phyloP scores from a whole-genome alignment of 2,888 invertebrate genomes.

The Torymus texanus region DNA sequence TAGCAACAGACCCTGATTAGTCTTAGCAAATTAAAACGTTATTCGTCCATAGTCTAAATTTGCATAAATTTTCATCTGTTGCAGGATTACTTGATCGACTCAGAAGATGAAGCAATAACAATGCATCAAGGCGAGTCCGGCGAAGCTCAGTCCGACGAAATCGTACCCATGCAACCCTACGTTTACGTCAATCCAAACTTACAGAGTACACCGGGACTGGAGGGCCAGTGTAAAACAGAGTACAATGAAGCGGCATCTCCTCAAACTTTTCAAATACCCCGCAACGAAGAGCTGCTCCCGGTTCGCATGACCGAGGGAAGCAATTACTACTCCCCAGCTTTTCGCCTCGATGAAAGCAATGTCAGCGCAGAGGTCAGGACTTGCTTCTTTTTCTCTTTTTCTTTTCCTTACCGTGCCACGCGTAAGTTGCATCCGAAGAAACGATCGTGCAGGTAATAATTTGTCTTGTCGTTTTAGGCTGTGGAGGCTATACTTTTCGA shows the following conservation, averaged over 20 bases:
- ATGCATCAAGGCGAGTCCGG: background rate
- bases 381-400: background rate
- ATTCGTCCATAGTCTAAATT: too few relatives aligned
- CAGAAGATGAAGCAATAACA: slow-evolving; percentile 9
- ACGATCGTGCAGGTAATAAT: background rate
- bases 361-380: slow-evolving; percentile 33
- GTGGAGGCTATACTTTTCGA: slow-evolving; percentile 38
- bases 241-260: background rate
- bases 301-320: slow-evolving; percentile 32
- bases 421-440: too few relatives aligned
- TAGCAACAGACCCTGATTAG: too few relatives aligned
- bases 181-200: background rate
- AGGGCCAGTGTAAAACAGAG: background rate
- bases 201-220: background rate
- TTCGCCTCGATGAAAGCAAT: slow-evolving; percentile 33
- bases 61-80: background rate
- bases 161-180: background rate
- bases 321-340: slow-evolving; percentile 7
- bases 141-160: background rate
- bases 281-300: slow-evolving; percentile 22
- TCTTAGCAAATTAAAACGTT: too few relatives aligned
- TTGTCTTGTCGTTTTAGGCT: slow-evolving; percentile 25
- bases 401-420: too few relatives aligned
- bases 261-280: slow-evolving; percentile 9
- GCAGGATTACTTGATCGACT: background rate